Base-by-base conservation (phyloP, 2,888 invertebrate genomes). In the Patella pellucida region DNA sequence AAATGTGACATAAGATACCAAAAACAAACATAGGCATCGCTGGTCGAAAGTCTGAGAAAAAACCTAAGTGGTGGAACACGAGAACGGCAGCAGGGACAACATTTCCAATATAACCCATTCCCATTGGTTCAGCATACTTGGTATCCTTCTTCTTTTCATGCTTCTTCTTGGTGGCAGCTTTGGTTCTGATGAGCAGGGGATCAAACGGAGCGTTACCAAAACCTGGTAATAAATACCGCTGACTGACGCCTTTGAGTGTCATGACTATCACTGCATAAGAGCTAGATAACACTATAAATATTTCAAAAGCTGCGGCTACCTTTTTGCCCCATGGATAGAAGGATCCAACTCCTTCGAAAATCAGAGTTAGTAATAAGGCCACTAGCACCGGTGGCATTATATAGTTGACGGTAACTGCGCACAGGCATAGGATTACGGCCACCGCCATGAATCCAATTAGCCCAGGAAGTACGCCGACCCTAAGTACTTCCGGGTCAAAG, bases 91-190 rank as follows among this genome's bases (percentile, higher is more conserved):
- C 81, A 3, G 85, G 85, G 0, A 85, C 82, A 11, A 84, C 81
- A 76, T 81, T 85, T 15, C 84, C 85, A n/a, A 84, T 78, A 75
- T 84, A 85, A 11, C 85, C 85, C 79, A 85, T 78, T 11, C 84
- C 85, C 83, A 84, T 84, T 3, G 85, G 85, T 69, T 85, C 85
- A 1, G 83, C 82, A 74, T 85, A 84, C 52, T 84, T 84, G 3
- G 85, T 84, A 72, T 83, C 81, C 76, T 85, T 85, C 77, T 79
- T 80, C 50, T 81, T 81, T 73, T 85, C 85, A 68, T 82, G 81
- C 27, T 82, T 78, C 7, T 79, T 77, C n/a, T 78, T 76, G 12
- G 78, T 71, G 23, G 77, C 73, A 11, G 81, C 77, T 50, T 77
- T 81, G n/a, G 81, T 81, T 69, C 79, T 77, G 69, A 84, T 79